A percentile compares a stretch with the other conserved stretches of the same genome.
phyloP scores from a whole-genome alignment of 2,113 vertebrate species.

The Embiotoca jacksoni region DNA sequence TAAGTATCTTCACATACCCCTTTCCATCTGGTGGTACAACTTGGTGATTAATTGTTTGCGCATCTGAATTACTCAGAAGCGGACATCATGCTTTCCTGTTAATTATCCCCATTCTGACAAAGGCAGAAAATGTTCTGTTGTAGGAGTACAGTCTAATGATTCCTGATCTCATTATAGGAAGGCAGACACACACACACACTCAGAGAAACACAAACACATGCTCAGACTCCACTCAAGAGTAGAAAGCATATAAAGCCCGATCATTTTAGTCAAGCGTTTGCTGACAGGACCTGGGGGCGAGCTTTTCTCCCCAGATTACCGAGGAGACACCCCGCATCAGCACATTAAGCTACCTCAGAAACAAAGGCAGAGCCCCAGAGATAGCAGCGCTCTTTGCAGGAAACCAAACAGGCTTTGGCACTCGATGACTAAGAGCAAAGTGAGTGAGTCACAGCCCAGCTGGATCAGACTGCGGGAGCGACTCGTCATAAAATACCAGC shows the following conservation, averaged over 20 bases:
- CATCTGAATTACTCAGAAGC: background rate
- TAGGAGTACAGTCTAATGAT: slow-evolving; percentile 16
- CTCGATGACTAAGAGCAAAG: slow-evolving; percentile 58
- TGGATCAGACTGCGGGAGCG: slow-evolving; percentile 42
- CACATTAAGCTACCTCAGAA: slow-evolving; percentile 13
- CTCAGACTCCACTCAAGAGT: slow-evolving; percentile 4
- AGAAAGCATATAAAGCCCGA: background rate
- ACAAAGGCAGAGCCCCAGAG: slow-evolving; percentile 14
- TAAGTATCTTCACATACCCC: fast-evolving
- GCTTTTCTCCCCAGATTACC: slow-evolving; percentile 28
- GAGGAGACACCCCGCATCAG: slow-evolving; percentile 15
- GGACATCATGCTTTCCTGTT: background rate
- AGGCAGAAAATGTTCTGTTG: slow-evolving; percentile 29
- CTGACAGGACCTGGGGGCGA: slow-evolving; percentile 12
- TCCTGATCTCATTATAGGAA: background rate
- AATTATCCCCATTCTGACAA: slow-evolving; percentile 5
- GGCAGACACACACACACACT: background rate
- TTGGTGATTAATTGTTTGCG: background rate
- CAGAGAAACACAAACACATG: background rate
- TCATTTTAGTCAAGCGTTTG: background rate
- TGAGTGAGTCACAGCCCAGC: slow-evolving; percentile 59
- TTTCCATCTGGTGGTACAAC: background rate
- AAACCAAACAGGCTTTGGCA: slow-evolving; percentile 54
- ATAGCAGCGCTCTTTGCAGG: slow-evolving; percentile 2
- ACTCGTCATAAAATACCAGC: slow-evolving; percentile 42